Percentiles rank a stretch among this genome's conserved stretches.
Evolutionary conservation across 2,888 invertebrate genomes (phyloP).

Genomic region (Drosophila niveifrons): DNA sequence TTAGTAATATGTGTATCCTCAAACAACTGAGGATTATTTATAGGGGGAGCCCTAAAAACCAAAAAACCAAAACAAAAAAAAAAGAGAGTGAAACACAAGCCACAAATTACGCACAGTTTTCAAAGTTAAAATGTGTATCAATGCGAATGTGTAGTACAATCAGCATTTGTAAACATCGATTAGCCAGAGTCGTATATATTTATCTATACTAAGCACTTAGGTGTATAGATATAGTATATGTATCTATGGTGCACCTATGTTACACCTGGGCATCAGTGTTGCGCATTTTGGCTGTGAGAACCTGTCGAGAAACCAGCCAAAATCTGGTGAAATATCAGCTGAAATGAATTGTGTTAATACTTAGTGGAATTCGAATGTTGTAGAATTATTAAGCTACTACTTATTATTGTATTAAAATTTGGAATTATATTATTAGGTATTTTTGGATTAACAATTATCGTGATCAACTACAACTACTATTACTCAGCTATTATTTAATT

Average conservation of each 20-base stretch:
- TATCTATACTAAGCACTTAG: slow-evolving; percentile 1
- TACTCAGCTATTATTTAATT: no score
- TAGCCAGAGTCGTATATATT: slow-evolving; percentile 39
- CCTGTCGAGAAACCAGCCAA: background rate
- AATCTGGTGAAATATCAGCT: background rate
- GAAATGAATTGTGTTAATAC: background rate
- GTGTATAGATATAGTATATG: background rate
- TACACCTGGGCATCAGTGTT: slow-evolving; percentile 7
- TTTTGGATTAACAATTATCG: no score
- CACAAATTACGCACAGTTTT: slow-evolving; percentile 52
- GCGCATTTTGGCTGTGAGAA: background rate
- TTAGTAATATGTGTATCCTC: slow-evolving; percentile 23
- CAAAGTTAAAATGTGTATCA: slow-evolving; percentile 45
- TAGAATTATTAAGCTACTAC: no score
- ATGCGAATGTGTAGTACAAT: slow-evolving; percentile 36
- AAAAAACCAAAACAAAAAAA: background rate
- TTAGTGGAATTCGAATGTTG: no score
- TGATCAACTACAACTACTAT: no score
- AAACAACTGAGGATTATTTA: slow-evolving; percentile 7
- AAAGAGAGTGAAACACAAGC: slow-evolving; percentile 1
- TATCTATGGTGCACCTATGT: background rate
- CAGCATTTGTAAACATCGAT: slow-evolving; percentile 47
- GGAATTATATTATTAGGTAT: no score
- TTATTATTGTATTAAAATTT: no score
- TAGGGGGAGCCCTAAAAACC: background rate